phyloP scores from a whole-genome alignment of 2,797 vertebrate genomes.

The Acanthurus tractus region DNA sequence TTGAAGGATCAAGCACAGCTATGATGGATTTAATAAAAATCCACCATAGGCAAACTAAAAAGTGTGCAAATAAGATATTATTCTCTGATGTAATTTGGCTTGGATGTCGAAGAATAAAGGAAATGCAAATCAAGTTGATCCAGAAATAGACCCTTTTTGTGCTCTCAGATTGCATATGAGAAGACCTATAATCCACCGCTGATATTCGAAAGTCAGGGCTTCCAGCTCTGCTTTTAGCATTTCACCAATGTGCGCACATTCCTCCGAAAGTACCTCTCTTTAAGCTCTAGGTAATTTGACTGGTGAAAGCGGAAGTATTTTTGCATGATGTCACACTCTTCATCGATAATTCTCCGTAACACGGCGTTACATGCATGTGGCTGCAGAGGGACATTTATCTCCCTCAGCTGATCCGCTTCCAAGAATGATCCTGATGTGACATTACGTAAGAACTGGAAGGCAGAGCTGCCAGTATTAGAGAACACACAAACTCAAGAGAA shows the following conservation, averaged over 20 bases:
- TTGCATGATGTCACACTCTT: slow-evolving; percentile 62
- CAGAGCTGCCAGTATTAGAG: slow-evolving; percentile 72
- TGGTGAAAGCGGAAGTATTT: slow-evolving; percentile 45
- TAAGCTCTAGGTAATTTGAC: slow-evolving; percentile 65
- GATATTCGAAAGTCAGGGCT: slow-evolving; percentile 60
- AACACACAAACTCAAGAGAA: slow-evolving; percentile 73
- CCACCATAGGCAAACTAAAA: slow-evolving; percentile 16
- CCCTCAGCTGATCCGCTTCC: slow-evolving; percentile 76
- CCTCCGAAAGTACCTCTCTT: slow-evolving; percentile 35
- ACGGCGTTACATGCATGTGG: slow-evolving; percentile 42
- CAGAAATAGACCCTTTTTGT: slow-evolving; percentile 61
- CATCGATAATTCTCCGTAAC: slow-evolving; percentile 70
- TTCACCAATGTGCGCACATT: slow-evolving; percentile 32
- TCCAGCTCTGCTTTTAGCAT: slow-evolving; percentile 35
- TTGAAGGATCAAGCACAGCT: slow-evolving; percentile 31
- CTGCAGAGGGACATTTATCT: slow-evolving; percentile 64
- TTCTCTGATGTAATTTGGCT: slow-evolving; percentile 45
- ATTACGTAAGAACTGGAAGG: slow-evolving; percentile 75
- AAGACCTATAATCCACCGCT: slow-evolving; percentile 57
- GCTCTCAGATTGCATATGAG: slow-evolving; percentile 42
- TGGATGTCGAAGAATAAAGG: slow-evolving; percentile 48
- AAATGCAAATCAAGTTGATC: slow-evolving; percentile 63
- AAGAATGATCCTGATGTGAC: slow-evolving; percentile 81
- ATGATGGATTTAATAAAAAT: slow-evolving; percentile 54
- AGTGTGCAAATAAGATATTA: slow-evolving; percentile 25